Base-by-base conservation (phyloP, 2,888 invertebrate species). In the Endomychus coccineus region DNA sequence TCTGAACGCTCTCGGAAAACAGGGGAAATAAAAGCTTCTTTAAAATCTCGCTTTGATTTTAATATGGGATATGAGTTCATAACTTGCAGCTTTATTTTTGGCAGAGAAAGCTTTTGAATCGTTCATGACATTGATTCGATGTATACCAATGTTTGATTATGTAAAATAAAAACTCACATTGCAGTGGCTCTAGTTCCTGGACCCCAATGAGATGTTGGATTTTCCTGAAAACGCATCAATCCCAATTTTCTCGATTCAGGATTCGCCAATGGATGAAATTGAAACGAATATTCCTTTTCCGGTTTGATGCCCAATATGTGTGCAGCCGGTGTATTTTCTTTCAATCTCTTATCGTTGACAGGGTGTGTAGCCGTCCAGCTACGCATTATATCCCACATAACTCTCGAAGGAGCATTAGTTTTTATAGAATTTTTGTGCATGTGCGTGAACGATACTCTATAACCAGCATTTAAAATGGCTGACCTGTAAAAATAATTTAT, bases 351-450 rank as follows among this genome's bases (percentile, higher is more conserved):
- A 16, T 73, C 64, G 44, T 74, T 78, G 3, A 77, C 73, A 0
- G 85, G 84, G 61, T 83, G 77, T 0, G 65, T 56, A 45, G 73
- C 73, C 48, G 77, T 80, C 90, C 91, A 92, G 27, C 77, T 75
- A 41, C 91, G 71, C 50, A 96, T 73, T 36, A 96, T 78, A 64
- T 96, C 95, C 97, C 97, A 98, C 11, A 99, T 58, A 6, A 94
- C 72, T 1, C 70, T 65, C 22, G 80, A 67, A 0, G 98, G 92
- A 2, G 97, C 97, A 59, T 87, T 73, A 0, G 97, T 97, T 69
- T 98, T 98, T 13, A 97, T 70, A 0, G 94, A 91, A 46, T 79
- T 78, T 58, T 83, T 86, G 44, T 78, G 77, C 36, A 88, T 85
- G 69, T 99, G 98, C 0, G 96, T 91, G 53, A 80, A 81, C 0